A percentile compares a stretch with the other conserved stretches of the same genome.
phyloP scores from a whole-genome alignment of 2,113 vertebrate species.

The Perognathus longimembris region DNA sequence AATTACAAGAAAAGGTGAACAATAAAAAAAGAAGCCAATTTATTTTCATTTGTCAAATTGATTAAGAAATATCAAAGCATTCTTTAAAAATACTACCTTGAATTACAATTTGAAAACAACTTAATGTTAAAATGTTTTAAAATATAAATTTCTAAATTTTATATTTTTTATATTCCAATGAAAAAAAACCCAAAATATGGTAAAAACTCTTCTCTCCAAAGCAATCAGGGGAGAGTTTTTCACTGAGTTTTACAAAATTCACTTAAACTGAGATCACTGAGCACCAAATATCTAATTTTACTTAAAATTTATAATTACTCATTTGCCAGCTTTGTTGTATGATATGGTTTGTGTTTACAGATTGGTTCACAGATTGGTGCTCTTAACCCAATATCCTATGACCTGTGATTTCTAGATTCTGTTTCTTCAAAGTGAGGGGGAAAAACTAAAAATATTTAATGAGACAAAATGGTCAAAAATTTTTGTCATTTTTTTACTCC shows the following conservation, averaged over 20 bases:
- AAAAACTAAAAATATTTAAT: background rate
- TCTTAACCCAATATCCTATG: background rate
- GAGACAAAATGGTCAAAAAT: background rate
- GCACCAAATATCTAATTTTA: constrained; percentile 23
- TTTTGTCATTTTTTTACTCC: background rate
- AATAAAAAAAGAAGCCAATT: background rate
- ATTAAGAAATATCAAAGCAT: background rate
- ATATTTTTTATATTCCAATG: background rate
- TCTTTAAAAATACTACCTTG: background rate
- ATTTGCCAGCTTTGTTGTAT: background rate
- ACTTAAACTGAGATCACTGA: background rate
- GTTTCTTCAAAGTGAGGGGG: background rate
- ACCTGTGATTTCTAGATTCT: background rate
- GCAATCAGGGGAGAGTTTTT: background rate
- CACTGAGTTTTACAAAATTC: background rate
- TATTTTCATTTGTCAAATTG: constrained; percentile 22
- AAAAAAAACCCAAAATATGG: background rate
- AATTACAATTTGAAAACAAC: no score
- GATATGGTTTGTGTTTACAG: background rate
- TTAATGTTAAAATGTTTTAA: no score
- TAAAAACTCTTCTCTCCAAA: background rate
- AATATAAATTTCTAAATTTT: background rate
- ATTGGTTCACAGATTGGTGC: background rate
- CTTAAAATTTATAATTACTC: background rate
- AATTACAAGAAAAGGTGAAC: background rate